A percentile compares a stretch with the other conserved stretches of the same genome.
Evolutionary conservation across 37 sponge, comb jelly and placozoan species (phyloP).

Genomic region (Eunapius fragilis): DNA sequence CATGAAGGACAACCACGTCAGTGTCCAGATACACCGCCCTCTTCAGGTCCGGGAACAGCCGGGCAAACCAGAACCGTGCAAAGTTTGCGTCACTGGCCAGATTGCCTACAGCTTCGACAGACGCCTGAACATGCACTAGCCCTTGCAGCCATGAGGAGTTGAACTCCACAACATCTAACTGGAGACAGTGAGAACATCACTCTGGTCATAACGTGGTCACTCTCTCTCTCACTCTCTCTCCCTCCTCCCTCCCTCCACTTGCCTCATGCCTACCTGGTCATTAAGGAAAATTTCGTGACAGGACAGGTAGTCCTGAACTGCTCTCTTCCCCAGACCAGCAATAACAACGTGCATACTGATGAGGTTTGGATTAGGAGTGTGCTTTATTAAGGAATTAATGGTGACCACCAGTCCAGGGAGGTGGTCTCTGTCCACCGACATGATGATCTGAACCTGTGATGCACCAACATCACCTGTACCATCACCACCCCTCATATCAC

Average conservation of each 20-base stretch:
- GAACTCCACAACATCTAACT: slow-evolving; percentile 32
- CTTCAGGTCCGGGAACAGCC: slow-evolving; percentile 37
- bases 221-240: no score
- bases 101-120: slow-evolving; percentile 47
- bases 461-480: neutral
- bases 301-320: slow-evolving; percentile 25
- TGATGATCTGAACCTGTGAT: slow-evolving; percentile 25
- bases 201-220: no score
- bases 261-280: neutral
- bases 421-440: slow-evolving; percentile 59
- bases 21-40: slow-evolving; percentile 55
- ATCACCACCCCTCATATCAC: neutral
- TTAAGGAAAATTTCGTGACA: slow-evolving; percentile 17
- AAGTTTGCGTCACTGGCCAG: slow-evolving; percentile 78
- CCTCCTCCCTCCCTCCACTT: neutral
- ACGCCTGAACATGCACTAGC: slow-evolving; percentile 5
- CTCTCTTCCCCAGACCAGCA: slow-evolving; percentile 7
- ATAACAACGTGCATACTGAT: slow-evolving; percentile 47
- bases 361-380: slow-evolving; percentile 15
- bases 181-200: neutral
- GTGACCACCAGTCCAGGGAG: slow-evolving; percentile 36
- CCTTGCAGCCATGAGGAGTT: slow-evolving; percentile 24
- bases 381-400: slow-evolving; percentile 38
- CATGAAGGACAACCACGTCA: slow-evolving; percentile 19
- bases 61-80: slow-evolving; percentile 50